A percentile compares a stretch with the other conserved stretches of the same genome.
phyloP scores from a whole-genome alignment of 92 coral and sea anemone genomes.

The Hydrozoanthus gracilis region DNA sequence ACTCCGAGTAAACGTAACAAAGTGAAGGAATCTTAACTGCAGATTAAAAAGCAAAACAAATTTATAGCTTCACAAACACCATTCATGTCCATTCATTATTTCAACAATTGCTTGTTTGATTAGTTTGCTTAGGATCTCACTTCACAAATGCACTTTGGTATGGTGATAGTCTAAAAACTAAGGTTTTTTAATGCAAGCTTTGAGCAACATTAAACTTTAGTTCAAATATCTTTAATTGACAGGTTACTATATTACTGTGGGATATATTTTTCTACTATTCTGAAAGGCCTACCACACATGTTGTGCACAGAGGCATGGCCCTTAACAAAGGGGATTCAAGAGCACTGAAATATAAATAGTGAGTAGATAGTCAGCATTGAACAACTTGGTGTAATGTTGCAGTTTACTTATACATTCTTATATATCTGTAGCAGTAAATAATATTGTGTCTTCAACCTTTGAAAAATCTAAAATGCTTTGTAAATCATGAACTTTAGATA shows the following conservation, averaged over 20 bases:
- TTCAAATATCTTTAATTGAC: neutral
- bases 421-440: neutral
- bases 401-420: too few relatives aligned
- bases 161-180: too few relatives aligned
- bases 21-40: too few relatives aligned
- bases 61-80: too few relatives aligned
- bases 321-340: conserved; percentile 51
- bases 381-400: neutral
- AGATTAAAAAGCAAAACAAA: too few relatives aligned
- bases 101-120: too few relatives aligned
- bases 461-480: too few relatives aligned
- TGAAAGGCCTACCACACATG: conserved; percentile 63
- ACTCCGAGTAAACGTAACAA: too few relatives aligned
- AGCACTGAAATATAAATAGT: conserved; percentile 47
- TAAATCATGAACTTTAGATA: neutral
- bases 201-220: neutral
- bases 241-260: neutral
- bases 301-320: conserved; percentile 54
- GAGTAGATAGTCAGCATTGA: conserved; percentile 41
- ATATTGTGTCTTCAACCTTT: neutral
- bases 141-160: too few relatives aligned
- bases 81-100: too few relatives aligned
- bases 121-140: too few relatives aligned
- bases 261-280: conserved; percentile 7
- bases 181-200: too few relatives aligned